Evolutionary conservation across 2,797 vertebrate genomes (phyloP).

Genomic region (Leptoclinus maculatus): DNA sequence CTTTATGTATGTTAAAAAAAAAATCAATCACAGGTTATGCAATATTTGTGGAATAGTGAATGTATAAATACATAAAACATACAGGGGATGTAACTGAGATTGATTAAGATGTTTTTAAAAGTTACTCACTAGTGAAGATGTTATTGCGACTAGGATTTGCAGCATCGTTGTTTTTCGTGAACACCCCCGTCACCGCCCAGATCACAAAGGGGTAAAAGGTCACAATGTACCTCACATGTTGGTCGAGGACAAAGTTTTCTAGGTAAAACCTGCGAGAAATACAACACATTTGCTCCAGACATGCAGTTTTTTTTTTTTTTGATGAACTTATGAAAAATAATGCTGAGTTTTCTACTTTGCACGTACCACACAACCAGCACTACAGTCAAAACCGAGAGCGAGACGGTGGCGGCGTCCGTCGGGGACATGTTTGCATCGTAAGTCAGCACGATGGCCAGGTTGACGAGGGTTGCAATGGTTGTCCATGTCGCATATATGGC

Average conservation of each 20-base stretch:
- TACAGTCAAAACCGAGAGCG: slow-evolving; percentile 67
- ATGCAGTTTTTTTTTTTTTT: not conserved
- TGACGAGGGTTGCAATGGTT: slow-evolving; percentile 85
- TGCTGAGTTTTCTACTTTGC: not conserved
- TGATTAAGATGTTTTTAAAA: not conserved
- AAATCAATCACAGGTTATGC: not conserved
- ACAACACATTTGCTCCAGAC: not conserved
- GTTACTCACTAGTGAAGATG: slow-evolving; percentile 79
- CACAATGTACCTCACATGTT: slow-evolving; percentile 84
- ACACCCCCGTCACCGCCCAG: slow-evolving; percentile 78
- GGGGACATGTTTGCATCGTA: slow-evolving; percentile 72
- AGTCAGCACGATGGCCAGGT: slow-evolving; percentile 83
- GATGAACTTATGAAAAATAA: not conserved
- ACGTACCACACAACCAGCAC: slow-evolving; percentile 74
- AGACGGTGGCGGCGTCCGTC: slow-evolving; percentile 61
- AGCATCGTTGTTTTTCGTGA: slow-evolving; percentile 61
- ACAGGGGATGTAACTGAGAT: not conserved
- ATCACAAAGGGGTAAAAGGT: slow-evolving; percentile 84
- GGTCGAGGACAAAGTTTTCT: slow-evolving; percentile 85
- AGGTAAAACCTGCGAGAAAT: slow-evolving; percentile 80
- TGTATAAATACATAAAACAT: not conserved
- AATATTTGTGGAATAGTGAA: not conserved
- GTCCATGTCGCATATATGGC: slow-evolving; percentile 86
- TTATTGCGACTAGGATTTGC: slow-evolving; percentile 58
- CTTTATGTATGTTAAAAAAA: not conserved